Evolutionary conservation across 1,140 invertebrate genomes (phyloP).

Genomic region (Megalopta genalis): DNA sequence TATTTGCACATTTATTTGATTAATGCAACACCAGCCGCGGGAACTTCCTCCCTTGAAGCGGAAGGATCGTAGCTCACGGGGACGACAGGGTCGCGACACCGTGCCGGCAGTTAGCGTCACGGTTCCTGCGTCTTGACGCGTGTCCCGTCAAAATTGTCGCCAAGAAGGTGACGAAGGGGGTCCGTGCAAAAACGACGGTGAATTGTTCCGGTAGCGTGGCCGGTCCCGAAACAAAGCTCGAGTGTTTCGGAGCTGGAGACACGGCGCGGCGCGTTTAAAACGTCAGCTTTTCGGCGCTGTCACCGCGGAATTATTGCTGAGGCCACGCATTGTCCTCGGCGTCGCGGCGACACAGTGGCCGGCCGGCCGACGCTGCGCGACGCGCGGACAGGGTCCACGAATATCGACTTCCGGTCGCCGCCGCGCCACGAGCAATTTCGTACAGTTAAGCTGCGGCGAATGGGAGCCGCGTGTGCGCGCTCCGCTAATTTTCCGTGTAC

Average conservation of each 20-base stretch:
- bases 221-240: conserved; percentile 31
- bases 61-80: not conserved
- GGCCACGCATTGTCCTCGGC: conserved; percentile 22
- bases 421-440: conserved; percentile 36
- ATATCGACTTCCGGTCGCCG: conserved; percentile 34
- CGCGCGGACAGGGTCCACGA: not conserved
- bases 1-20: too few relatives aligned
- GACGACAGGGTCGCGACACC: not conserved
- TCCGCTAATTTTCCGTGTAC: conserved; percentile 30
- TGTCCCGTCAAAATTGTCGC: too few relatives aligned
- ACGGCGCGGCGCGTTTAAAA: conserved; percentile 38
- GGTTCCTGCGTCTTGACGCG: not conserved
- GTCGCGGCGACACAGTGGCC: not conserved
- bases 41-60: not conserved
- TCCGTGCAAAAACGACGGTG: not conserved
- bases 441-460: conserved; percentile 4
- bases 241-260: not conserved
- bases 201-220: not conserved
- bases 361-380: too few relatives aligned
- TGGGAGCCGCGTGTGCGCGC: not conserved
- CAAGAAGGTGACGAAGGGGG: not conserved
- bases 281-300: conserved; percentile 17
- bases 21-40: not conserved
- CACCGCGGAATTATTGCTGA: conserved; percentile 26
- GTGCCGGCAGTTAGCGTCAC: conserved; percentile 1